phyloP scores from a whole-genome alignment of 2,797 vertebrate species.

The Microctenopoma steveboyesi region DNA sequence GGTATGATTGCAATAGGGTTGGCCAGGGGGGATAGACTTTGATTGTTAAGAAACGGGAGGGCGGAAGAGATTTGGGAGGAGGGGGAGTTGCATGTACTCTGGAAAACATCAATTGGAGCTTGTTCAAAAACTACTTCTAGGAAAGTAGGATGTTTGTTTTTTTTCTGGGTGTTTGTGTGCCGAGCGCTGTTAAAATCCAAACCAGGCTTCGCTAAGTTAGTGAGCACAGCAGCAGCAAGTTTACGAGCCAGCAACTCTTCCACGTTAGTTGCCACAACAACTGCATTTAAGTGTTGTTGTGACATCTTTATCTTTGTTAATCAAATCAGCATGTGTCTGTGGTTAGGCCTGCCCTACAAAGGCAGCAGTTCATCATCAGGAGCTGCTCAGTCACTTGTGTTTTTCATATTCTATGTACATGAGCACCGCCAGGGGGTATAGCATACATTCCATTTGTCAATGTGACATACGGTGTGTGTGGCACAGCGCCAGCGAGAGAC shows the following conservation, averaged over 20 bases:
- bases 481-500: not conserved
- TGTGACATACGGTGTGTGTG: conserved; percentile 2
- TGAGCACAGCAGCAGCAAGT: conserved; percentile 22
- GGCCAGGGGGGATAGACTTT: conserved; percentile 16
- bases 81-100: conserved; percentile 31
- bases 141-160: conserved; percentile 82
- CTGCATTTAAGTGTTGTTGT: conserved; percentile 25
- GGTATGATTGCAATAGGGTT: conserved; percentile 39
- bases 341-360: conserved; percentile 27
- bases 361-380: conserved; percentile 32
- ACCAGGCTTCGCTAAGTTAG: conserved; percentile 61
- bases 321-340: conserved; percentile 49
- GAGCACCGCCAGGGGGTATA: not conserved
- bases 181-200: conserved; percentile 49
- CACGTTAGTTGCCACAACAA: conserved; percentile 33
- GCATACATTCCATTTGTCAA: conserved; percentile 7
- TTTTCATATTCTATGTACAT: conserved; percentile 41
- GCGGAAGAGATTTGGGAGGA: conserved; percentile 39
- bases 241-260: conserved; percentile 38
- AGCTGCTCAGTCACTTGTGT: conserved; percentile 20
- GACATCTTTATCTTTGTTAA: conserved; percentile 52
- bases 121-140: conserved; percentile 83
- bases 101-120: conserved; percentile 69
- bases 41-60: conserved; percentile 55
- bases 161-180: conserved; percentile 23